Evolutionary conservation across 2,113 vertebrate species (phyloP).

Genomic region (Arothron firmamentum): DNA sequence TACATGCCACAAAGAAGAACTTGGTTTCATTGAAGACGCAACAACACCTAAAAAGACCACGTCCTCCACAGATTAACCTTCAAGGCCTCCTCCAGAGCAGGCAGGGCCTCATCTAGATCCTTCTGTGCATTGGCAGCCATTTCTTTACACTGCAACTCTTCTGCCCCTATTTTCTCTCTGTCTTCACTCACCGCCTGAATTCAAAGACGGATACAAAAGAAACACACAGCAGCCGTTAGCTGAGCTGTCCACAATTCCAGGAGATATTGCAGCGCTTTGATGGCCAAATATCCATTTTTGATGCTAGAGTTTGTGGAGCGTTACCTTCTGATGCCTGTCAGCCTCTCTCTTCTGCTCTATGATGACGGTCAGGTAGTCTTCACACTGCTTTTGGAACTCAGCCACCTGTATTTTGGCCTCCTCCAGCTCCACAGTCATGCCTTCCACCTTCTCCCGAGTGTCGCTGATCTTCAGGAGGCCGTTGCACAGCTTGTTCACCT

Average conservation of each 20-base stretch:
- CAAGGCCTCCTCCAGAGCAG: constrained; percentile 86
- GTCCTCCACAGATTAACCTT: constrained; percentile 67
- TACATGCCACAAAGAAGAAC: constrained; percentile 35
- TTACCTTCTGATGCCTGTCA: constrained; percentile 82
- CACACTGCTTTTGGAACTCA: constrained; percentile 83
- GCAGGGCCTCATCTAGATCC: constrained; percentile 85
- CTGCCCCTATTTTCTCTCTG: constrained; percentile 81
- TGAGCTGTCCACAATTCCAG: too few species aligned
- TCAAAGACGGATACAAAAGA: background rate
- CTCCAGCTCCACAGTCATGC: constrained; percentile 85
- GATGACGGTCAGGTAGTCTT: constrained; percentile 84
- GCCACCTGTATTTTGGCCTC: constrained; percentile 82
- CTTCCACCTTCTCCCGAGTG: constrained; percentile 82
- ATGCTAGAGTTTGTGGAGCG: background rate
- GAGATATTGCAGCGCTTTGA: too few species aligned
- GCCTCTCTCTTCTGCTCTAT: constrained; percentile 82
- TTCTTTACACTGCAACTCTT: constrained; percentile 82
- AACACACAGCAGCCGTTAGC: too few species aligned
- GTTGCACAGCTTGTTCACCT: constrained; percentile 80
- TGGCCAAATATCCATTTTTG: background rate
- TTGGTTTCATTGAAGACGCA: too few species aligned
- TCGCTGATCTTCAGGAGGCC: constrained; percentile 86
- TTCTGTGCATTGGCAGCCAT: constrained; percentile 86
- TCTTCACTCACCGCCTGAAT: constrained; percentile 78
- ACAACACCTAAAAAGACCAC: background rate